Evolutionary conservation across 2,888 invertebrate genomes (phyloP), one percentile per base, ranked within the genome.

Genomic region (Diadegma fenestrale): DNA sequence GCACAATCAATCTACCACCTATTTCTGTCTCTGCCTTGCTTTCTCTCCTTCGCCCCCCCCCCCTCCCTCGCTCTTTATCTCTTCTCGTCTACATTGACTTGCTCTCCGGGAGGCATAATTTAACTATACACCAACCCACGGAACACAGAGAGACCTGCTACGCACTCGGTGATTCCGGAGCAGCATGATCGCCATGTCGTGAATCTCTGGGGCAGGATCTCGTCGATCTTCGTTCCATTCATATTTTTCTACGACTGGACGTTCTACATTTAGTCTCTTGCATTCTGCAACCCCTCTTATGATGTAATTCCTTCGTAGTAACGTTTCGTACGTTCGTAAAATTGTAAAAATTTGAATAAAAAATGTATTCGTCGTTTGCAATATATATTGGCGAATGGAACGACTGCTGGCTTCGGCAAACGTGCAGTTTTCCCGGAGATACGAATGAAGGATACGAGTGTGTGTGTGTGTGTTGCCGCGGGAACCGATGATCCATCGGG

Each of bases 1-100:
- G 89, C 89, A 92, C 92, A 91, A 92, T 92, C 92, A 92, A 91
- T 92, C 92, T 90, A 89, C 90, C 91, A 88, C 90, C 89, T 89
- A 88, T 87, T 82, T 66, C 75, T 51, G 51, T 80, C 41, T 37
- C 48, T 83, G 69, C 45, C 68, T 86, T 85, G 85, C 83, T 86
- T 83, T 66, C 68, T 82, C 86, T 79, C 81, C 86, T 85, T 75
- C 79, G n/a, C 78, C 78, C 84, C 83, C 75, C 75, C 86, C 79
- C 85, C 82, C 77, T 87, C 80, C 45, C 85, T 78, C 84, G 84
- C 87, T 64, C 83, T 79, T 87, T 68, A 85, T 80, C 82, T 86
- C 87, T 88, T 84, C 82, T 87, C 86, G 82, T 85, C 84, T 58
- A 64, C 73, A 72, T 68, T 69, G 51, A 69, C 19, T 84, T 71